A percentile compares a stretch with the other conserved stretches of the same genome.
Conservation (phyloP, 2,113 vertebrate genomes). For the Benitochromis conjunctus region DNA sequence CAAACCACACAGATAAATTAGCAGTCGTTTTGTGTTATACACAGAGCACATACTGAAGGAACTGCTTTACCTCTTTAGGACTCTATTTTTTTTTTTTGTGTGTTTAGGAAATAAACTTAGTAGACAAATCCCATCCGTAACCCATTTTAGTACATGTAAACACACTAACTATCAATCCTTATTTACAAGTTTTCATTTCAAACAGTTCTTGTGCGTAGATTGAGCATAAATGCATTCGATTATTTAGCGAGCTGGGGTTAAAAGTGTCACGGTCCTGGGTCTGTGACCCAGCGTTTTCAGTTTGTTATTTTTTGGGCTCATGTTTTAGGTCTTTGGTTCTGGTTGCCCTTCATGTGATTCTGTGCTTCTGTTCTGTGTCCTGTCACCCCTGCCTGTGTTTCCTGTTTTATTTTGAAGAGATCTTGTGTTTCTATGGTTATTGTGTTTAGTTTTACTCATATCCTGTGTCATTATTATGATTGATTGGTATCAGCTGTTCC, state of each 20-base stretch:
- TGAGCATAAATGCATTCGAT: background rate
- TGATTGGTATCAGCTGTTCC: too few relatives aligned
- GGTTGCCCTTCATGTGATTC: too few relatives aligned
- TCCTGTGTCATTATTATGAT: too few relatives aligned
- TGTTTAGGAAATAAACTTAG: background rate
- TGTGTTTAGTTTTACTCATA: too few relatives aligned
- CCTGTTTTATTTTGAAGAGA: too few relatives aligned
- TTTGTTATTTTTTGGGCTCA: too few relatives aligned
- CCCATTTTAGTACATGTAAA: background rate
- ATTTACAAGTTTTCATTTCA: background rate
- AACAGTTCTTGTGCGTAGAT: background rate
- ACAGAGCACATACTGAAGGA: background rate
- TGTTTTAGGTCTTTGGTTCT: too few relatives aligned
- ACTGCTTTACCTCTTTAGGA: background rate
- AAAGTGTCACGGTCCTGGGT: too few relatives aligned
- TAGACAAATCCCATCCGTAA: background rate
- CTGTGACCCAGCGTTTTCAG: too few relatives aligned
- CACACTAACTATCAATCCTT: background rate
- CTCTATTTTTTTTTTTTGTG: background rate
- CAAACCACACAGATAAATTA: background rate
- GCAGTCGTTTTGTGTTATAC: background rate
- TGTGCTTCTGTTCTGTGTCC: too few relatives aligned
- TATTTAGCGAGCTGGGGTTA: background rate
- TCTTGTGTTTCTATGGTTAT: too few relatives aligned
- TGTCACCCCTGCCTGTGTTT: too few relatives aligned